These are phyloP conservation scores for Ischnura elegans DNA, from an alignment of 2,888 invertebrate species.

Conservation along the genomic window DNA sequence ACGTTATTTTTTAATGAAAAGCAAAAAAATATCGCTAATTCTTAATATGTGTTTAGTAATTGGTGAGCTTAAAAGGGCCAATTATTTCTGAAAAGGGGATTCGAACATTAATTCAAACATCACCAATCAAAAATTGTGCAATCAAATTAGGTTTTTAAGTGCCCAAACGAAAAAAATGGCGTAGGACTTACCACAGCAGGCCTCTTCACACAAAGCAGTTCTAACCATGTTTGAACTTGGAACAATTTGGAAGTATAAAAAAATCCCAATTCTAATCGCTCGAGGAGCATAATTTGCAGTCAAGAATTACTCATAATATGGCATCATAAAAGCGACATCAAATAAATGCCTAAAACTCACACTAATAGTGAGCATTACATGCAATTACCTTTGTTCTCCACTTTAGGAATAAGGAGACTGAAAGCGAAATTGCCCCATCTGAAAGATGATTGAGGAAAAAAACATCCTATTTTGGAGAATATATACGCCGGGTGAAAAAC, in stretches of 20 bases:
- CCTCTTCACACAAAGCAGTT: not conserved
- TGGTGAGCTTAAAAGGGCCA: not conserved
- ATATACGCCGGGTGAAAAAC: not conserved
- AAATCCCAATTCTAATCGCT: not conserved
- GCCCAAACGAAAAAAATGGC: not conserved
- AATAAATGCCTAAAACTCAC: not conserved
- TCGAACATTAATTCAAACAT: not conserved
- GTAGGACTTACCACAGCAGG: not conserved
- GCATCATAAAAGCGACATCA: not conserved
- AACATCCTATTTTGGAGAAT: not conserved
- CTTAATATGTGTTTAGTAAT: not conserved
- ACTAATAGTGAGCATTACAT: not conserved
- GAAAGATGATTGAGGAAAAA: not conserved
- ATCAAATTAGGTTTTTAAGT: not conserved
- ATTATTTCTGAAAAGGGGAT: not conserved
- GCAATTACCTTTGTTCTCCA: not conserved
- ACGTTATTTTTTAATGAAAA: not conserved
- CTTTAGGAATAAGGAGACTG: not conserved
- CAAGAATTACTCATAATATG: not conserved
- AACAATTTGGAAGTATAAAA: not conserved
- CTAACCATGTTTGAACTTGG: slow-evolving; percentile 5
- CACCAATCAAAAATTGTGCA: not conserved
- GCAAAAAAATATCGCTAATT: not conserved
- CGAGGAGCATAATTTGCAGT: not conserved
- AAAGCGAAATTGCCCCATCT: not conserved